Base-by-base conservation (phyloP, 2,888 invertebrate genomes). In the Frankliniella intonsa region DNA sequence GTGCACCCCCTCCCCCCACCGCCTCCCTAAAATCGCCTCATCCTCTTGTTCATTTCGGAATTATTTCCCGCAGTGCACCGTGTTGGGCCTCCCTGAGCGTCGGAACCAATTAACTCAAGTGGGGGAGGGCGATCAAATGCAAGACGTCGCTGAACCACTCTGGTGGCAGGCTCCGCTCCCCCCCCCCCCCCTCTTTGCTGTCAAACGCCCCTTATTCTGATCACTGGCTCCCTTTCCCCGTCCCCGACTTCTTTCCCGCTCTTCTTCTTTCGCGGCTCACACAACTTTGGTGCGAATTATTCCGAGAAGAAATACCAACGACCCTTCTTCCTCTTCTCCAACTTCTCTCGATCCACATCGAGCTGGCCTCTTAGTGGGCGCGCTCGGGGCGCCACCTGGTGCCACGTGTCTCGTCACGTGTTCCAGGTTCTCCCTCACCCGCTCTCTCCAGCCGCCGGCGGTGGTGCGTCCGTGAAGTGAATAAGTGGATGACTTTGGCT, bases 61-160 rank as follows among this genome's bases (percentile, higher is more conserved):
- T 14, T 62, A 19, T n/a, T 62, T 17, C 14, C n/a, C 14, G 17
- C 62, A 17, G 62, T 62, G 62, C 62, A 7, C 62, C 62, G 62
- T n/a, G 62, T n/a, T 11, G 12, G 69, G 25, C 65, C n/a, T 12
- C 12, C 69, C 69, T 8, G 11, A 25, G 69, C 12, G 25, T 22
- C 22, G 69, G 10, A 76, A 76, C 69, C 69, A 76, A 76, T 76
- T 76, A 76, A 76, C 69, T 76, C 22, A 25, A 76, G 69, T 25
- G 69, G 69, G 25, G 5, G 38, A 38, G 12, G n/a, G 69, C 69
- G 69, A 76, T 76, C 69, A 22, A 76, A 76, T 76, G 69, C 69
- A 76, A 76, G 69, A 25, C 25, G 69, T 76, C 69, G 11, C 69
- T 25, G 25, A 11, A 22, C 2, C 69, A 22, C 22, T 8, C 69